Evolutionary conservation across 2,888 invertebrate genomes (phyloP), one percentile per base, ranked within the genome.

Genomic region (Oeneis ivallda): DNA sequence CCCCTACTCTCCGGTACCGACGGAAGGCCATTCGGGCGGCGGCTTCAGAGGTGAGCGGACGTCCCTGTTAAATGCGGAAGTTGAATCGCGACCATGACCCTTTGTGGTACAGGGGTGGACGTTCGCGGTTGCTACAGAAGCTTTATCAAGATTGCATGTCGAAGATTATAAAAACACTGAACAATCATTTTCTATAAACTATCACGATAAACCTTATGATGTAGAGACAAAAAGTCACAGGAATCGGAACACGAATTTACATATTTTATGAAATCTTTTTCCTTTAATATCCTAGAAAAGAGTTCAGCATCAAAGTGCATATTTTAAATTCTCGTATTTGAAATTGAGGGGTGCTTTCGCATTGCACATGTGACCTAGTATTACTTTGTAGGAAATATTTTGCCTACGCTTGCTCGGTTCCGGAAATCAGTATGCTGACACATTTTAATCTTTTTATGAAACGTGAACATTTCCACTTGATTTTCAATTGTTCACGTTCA

Each of bases 51-150:
- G 86, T 81, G 84, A 83, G 85, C 85, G 85, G 87, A 84, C 84
- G 84, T 83, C 75, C 76, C 76, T 76, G 76, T 79, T 73, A 76
- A 74, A 79, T 79, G 78, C 75, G 72, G 74, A 78, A 82, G 79
- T 79, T 78, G 77, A 65, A 69, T 68, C 75, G 81, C 81, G 89
- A 81, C 89, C 90, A 81, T 91, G 89, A 90, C 90, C 91, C 87
- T 72, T 72, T 73, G 71, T 76, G 74, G 74, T 79, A 75, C 74
- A 77, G 80, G 80, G 85, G 84, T 86, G 82, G 84, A 81, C 80
- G 84, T 73, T 83, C 82, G 79, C 76, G 75, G 74, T 78, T 72
- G 78, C 79, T 75, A 80, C 85, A 82, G 83, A 84, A 76, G 76
- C 74, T 72, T 75, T 78, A 82, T 84, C 88, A 89, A 85, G 89